These are phyloP conservation scores for Halocynthia roretzi DNA, from an alignment of 23 tunicate genomes.

Conservation along the genomic window DNA sequence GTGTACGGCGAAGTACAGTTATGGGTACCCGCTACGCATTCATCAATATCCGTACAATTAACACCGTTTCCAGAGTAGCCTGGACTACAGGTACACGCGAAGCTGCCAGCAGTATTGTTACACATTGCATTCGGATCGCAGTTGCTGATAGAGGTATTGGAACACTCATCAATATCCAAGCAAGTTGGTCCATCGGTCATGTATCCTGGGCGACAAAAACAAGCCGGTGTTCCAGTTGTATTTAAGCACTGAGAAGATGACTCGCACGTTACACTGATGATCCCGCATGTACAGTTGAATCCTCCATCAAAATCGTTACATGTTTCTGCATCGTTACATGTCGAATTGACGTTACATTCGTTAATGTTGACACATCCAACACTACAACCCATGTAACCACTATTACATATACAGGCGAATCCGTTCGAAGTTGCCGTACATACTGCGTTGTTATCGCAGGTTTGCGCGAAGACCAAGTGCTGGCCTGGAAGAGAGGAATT, in stretches of 20 bases:
- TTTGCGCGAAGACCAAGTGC: background rate
- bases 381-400: constrained; percentile 9
- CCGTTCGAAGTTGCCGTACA: constrained; percentile 11
- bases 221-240: background rate
- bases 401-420: constrained; percentile 12
- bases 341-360: constrained; percentile 22
- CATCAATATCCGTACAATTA: constrained; percentile 20
- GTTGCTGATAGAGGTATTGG: background rate
- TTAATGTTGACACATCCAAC: constrained; percentile 18
- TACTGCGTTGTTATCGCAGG: constrained; percentile 11
- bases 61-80: constrained; percentile 23
- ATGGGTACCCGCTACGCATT: constrained; percentile 13
- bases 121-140: constrained; percentile 6
- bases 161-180: constrained; percentile 12
- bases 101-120: constrained; percentile 9
- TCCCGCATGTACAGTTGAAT: constrained; percentile 25
- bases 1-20: constrained; percentile 19
- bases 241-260: background rate
- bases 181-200: constrained; percentile 9
- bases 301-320: constrained; percentile 21
- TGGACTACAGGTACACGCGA: constrained; percentile 3
- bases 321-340: constrained; percentile 4
- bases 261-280: background rate
- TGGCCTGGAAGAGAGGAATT: background rate
- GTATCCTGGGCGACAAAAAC: constrained; percentile 16